These are phyloP conservation scores for Syngnathoides biaculeatus DNA, from an alignment of 2,113 vertebrate species.

Conservation along the genomic window DNA sequence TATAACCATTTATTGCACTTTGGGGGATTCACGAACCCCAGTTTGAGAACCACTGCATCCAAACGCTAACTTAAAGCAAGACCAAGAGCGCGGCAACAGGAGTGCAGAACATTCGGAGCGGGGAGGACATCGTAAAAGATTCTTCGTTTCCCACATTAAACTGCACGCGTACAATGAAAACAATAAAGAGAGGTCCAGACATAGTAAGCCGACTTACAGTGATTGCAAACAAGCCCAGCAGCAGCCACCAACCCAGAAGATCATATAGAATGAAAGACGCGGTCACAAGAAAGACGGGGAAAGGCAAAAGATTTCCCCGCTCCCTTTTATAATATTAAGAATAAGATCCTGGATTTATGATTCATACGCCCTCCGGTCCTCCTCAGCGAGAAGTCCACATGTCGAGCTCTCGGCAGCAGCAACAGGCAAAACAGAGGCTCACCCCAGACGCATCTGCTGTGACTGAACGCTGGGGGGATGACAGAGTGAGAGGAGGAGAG, in stretches of 20 bases:
- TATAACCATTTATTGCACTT: background rate
- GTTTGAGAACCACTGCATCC: background rate
- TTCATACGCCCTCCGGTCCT: slow-evolving; percentile 23
- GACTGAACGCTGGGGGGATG: background rate
- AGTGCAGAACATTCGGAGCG: background rate
- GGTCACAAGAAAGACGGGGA: slow-evolving; percentile 17
- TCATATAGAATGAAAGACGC: slow-evolving; percentile 12
- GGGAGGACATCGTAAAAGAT: background rate
- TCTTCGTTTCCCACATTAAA: background rate
- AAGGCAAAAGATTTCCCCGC: slow-evolving; percentile 32
- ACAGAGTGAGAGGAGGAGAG: slow-evolving; percentile 39
- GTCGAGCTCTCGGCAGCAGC: background rate
- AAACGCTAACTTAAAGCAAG: background rate
- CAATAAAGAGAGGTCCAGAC: background rate
- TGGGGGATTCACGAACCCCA: background rate
- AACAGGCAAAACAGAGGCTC: background rate
- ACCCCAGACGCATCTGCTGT: background rate
- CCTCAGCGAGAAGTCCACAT: slow-evolving; percentile 44
- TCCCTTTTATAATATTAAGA: slow-evolving; percentile 19
- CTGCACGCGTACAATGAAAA: background rate
- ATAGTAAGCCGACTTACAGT: slow-evolving; percentile 58
- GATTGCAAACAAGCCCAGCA: slow-evolving; percentile 35
- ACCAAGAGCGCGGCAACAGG: background rate
- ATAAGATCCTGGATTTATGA: slow-evolving; percentile 28
- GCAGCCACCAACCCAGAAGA: slow-evolving; percentile 12